A percentile compares a stretch with the other conserved stretches of the same genome.
Evolutionary conservation across 92 coral and sea anemone species (phyloP).

Genomic region (Heteractis magnifica): DNA sequence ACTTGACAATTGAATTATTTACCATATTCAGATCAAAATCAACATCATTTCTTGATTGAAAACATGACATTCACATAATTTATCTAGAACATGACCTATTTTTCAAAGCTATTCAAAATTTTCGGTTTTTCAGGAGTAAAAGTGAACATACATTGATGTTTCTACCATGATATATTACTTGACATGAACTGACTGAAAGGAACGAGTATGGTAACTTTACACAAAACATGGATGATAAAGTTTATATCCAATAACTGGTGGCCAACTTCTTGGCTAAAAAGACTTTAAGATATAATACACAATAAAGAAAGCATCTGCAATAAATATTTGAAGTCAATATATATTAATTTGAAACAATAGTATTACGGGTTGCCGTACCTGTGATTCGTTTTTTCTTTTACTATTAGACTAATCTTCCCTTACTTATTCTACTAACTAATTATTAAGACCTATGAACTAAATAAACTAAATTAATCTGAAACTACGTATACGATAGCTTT

Average conservation of each 20-base stretch:
- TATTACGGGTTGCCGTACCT: neutral
- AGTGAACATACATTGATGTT: neutral
- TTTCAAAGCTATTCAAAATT: neutral
- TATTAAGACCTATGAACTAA: neutral
- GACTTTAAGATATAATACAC: slow-evolving; percentile 1
- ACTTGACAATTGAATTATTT: no score
- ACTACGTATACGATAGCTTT: neutral
- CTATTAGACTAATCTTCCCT: neutral
- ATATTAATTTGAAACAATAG: slow-evolving; percentile 21
- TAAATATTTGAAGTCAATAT: slow-evolving; percentile 29
- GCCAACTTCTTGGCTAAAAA: neutral
- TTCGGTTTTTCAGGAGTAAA: neutral
- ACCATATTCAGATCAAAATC: slow-evolving; percentile 19
- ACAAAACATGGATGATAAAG: neutral
- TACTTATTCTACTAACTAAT: neutral
- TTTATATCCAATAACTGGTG: no score
- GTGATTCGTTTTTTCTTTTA: neutral
- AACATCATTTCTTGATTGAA: slow-evolving; percentile 28
- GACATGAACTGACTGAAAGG: neutral
- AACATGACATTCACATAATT: slow-evolving; percentile 35
- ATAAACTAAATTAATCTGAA: neutral
- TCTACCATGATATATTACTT: neutral
- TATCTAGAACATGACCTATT: slow-evolving; percentile 24
- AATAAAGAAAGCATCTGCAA: slow-evolving; percentile 5
- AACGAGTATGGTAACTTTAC: neutral